These are phyloP conservation scores for Cataglyphis altisquamis DNA, from an alignment of 2,888 invertebrate genomes.

Conservation along the genomic window DNA sequence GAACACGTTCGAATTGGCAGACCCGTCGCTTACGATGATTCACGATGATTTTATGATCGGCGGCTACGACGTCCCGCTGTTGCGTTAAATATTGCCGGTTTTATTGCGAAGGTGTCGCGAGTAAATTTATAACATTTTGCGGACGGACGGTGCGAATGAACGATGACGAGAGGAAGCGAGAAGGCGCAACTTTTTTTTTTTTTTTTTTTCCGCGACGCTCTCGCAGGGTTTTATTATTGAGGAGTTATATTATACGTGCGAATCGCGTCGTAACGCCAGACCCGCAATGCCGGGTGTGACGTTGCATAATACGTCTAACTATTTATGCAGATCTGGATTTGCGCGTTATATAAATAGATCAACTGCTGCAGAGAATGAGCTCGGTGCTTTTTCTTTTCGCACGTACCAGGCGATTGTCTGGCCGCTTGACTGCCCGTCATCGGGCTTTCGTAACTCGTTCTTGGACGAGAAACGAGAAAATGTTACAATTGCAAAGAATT, in stretches of 20 bases:
- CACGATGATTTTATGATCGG: slow-evolving; percentile 35
- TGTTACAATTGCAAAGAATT: slow-evolving; percentile 40
- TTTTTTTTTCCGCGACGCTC: slow-evolving; percentile 23
- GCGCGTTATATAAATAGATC: slow-evolving; percentile 75
- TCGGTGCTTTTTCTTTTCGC: slow-evolving; percentile 66
- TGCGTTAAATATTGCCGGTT: slow-evolving; percentile 13
- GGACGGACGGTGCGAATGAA: background rate
- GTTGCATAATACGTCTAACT: slow-evolving; percentile 73
- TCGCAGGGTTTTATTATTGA: slow-evolving; percentile 30
- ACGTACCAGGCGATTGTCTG: slow-evolving; percentile 64
- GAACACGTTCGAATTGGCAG: slow-evolving; percentile 15
- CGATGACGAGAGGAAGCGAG: slow-evolving; percentile 25
- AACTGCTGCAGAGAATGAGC: slow-evolving; percentile 29
- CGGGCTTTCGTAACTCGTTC: slow-evolving; percentile 14
- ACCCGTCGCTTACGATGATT: slow-evolving; percentile 39
- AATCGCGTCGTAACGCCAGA: slow-evolving; percentile 16
- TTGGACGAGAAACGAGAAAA: slow-evolving; percentile 10
- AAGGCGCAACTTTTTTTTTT: background rate
- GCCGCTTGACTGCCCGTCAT: slow-evolving; percentile 18
- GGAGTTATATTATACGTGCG: slow-evolving; percentile 45
- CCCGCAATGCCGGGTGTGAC: slow-evolving; percentile 29
- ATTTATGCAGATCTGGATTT: slow-evolving; percentile 75
- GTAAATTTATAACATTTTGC: slow-evolving; percentile 35
- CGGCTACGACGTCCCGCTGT: slow-evolving; percentile 6
- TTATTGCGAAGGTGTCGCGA: slow-evolving; percentile 27